These are phyloP conservation scores for Melipona bicolor DNA, from an alignment of 2,888 invertebrate species.

Conservation along the genomic window DNA sequence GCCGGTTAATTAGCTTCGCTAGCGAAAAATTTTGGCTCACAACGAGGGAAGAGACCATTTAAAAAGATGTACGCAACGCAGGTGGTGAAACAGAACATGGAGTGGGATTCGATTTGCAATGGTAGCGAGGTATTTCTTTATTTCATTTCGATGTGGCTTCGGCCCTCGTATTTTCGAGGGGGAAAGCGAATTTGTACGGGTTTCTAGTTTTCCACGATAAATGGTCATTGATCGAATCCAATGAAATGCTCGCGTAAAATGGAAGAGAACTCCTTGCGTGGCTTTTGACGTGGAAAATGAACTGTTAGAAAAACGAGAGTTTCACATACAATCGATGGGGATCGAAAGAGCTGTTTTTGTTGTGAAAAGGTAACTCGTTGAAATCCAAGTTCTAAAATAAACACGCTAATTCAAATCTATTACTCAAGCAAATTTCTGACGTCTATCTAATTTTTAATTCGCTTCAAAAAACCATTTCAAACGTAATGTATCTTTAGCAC, in stretches of 20 bases:
- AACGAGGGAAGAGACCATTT: neutral
- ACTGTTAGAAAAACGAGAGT: too few relatives aligned
- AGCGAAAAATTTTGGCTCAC: neutral
- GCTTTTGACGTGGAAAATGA: neutral
- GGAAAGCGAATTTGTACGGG: conserved; percentile 2
- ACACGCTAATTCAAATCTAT: too few relatives aligned
- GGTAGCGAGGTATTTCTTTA: neutral
- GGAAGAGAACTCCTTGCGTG: neutral
- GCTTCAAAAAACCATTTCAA: too few relatives aligned
- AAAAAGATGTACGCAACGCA: neutral
- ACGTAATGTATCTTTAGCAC: too few relatives aligned
- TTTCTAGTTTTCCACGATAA: neutral
- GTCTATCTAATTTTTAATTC: too few relatives aligned
- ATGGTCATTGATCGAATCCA: neutral
- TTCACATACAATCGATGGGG: accelerated
- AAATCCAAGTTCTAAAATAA: too few relatives aligned
- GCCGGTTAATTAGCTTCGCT: neutral
- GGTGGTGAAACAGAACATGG: neutral
- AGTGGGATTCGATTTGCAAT: neutral
- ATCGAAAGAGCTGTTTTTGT: neutral
- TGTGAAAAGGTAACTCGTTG: neutral
- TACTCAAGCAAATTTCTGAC: too few relatives aligned
- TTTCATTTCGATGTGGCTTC: neutral
- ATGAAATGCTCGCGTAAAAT: neutral
- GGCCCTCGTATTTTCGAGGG: conserved; percentile 9